Percentiles rank a stretch among this genome's conserved stretches.
Evolutionary conservation across 2,113 vertebrate species (phyloP).

Genomic region (Polypterus bichir): DNA sequence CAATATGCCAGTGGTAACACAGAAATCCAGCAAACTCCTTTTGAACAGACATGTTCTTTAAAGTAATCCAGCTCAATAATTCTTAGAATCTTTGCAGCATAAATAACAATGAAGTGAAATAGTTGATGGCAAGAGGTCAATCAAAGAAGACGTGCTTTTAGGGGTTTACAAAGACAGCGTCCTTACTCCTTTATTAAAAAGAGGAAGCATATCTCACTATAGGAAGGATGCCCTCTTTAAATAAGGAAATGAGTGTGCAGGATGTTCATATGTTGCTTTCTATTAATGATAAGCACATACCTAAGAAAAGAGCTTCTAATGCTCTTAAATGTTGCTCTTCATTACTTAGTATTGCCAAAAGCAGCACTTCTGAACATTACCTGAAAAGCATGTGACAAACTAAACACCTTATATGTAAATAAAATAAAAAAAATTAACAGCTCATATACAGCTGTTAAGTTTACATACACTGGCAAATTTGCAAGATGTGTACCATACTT

Average conservation of each 20-base stretch:
- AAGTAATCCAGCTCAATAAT: no score
- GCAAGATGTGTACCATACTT: no score
- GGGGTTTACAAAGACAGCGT: constrained; percentile 58
- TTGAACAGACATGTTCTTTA: no score
- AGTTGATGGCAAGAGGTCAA: constrained; percentile 57
- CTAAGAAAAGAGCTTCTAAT: constrained; percentile 26
- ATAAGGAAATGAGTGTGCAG: constrained; percentile 73
- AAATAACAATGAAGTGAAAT: constrained; percentile 42
- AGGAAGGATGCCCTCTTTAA: constrained; percentile 78
- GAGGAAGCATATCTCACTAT: constrained; percentile 60
- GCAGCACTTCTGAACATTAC: constrained; percentile 38
- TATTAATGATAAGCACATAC: constrained; percentile 63
- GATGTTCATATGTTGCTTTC: constrained; percentile 73
- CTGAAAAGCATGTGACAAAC: constrained; percentile 33
- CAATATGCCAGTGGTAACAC: no score
- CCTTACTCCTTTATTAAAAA: constrained; percentile 44
- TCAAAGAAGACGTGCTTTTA: constrained; percentile 64
- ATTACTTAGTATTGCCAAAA: constrained; percentile 23
- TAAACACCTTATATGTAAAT: constrained; percentile 24
- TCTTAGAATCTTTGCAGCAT: no score
- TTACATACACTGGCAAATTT: no score
- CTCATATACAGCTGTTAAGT: no score
- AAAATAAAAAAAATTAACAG: no score
- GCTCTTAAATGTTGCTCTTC: constrained; percentile 11
- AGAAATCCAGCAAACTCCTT: no score